Conservation (phyloP, 2,113 vertebrate species). For the Heterotilapia buettikoferi region DNA sequence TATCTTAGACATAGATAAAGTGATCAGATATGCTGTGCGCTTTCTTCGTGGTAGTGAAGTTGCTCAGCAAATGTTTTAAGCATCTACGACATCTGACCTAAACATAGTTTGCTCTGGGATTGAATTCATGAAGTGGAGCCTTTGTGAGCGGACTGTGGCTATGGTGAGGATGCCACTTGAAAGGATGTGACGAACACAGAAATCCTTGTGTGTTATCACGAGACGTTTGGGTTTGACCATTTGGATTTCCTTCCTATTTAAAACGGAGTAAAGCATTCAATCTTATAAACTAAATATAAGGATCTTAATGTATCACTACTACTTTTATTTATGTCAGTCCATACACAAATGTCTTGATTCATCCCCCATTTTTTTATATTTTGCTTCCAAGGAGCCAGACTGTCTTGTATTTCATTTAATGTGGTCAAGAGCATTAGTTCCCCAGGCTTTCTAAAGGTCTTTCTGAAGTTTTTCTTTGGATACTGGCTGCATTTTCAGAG, state of each 20-base stretch:
- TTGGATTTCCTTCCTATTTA: neutral
- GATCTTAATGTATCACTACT: neutral
- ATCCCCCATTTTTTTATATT: neutral
- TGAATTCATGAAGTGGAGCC: neutral
- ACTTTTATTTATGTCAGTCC: neutral
- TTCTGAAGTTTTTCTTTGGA: neutral
- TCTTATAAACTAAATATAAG: neutral
- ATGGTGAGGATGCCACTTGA: neutral
- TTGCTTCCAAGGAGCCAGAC: neutral
- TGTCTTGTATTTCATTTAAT: neutral
- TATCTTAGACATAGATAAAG: neutral
- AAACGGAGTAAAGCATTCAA: neutral
- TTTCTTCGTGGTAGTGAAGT: neutral
- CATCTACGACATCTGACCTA: neutral
- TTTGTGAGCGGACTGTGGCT: neutral
- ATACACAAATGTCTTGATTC: neutral
- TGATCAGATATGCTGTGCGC: neutral
- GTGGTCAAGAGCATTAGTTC: neutral
- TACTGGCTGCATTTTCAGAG: neutral
- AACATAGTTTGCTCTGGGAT: neutral
- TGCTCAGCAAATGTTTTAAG: neutral
- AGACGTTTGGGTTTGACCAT: neutral
- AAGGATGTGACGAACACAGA: neutral
- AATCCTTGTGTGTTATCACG: slow-evolving; percentile 38
- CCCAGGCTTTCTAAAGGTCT: neutral